Base-by-base conservation (phyloP, 1,140 invertebrate genomes). In the Ctenoplectra terminalis region DNA sequence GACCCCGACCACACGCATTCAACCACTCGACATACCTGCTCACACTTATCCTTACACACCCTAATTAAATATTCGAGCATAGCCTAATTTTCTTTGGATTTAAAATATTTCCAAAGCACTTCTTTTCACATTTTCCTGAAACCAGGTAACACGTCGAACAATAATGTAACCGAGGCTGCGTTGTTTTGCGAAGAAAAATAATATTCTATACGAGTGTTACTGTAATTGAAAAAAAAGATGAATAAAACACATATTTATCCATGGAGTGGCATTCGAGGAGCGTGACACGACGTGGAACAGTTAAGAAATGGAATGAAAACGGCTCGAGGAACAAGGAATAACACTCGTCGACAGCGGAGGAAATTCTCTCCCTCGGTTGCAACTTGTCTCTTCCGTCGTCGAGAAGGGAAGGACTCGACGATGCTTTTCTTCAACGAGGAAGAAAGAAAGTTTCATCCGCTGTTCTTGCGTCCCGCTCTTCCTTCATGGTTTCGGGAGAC, bases 291-390 rank as follows among this genome's bases (percentile, higher is more conserved):
- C 43, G 60, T 34, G 48, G 46, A 76, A 78, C n/a, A 50, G 46
- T 67, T 29, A n/a, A 70, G 71, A 78, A 61, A 83, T 80, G 63
- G 74, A 83, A 83, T 56, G 76, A 72, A 74, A 79, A 40, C 52
- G 54, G 60, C 37, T 66, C 48, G 67, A 75, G 48, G 71, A 58
- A 73, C 46, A 71, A 56, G 77, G 60, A 87, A 87, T 83, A 86
- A 87, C 67, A 84, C 81, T 84, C 29, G 83, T 23, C 81, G 81
- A 86, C 77, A 87, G 60, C 70, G 29, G 69, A 31, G 40, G 29
- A 70, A 61, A 74, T 43, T 60, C 58, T 74, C 54, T 72, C 64
- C 69, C 54, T 70, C 80, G 54, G 48, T 64, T 75, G 76, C 84
- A 74, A 81, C 73, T 85, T 83, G 29, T 72, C 70, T 79, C 31